Evolutionary conservation across 2,797 vertebrate species (phyloP).

Genomic region (Mormyrops boulengeri): DNA sequence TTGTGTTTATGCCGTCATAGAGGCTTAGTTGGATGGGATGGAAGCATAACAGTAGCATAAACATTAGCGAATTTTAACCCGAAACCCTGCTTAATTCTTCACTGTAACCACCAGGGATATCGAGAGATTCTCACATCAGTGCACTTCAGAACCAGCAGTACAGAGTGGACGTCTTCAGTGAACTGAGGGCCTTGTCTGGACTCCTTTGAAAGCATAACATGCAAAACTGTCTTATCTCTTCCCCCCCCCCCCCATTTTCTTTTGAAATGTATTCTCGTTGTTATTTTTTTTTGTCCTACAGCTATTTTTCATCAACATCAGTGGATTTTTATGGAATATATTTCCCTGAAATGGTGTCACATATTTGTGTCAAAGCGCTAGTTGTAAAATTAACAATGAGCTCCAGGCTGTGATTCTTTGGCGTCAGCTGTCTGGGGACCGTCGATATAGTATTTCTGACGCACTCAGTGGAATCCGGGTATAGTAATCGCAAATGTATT

Average conservation of each 20-base stretch:
- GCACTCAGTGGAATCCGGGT: background rate
- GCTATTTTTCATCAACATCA: constrained; percentile 17
- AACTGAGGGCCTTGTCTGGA: background rate
- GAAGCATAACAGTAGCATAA: background rate
- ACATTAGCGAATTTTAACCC: background rate
- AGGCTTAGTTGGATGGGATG: background rate
- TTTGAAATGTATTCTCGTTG: background rate
- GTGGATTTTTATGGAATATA: background rate
- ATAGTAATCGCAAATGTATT: background rate
- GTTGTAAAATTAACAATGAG: background rate
- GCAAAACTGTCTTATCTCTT: background rate
- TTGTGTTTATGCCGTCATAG: background rate
- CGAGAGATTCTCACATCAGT: background rate
- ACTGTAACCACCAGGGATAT: background rate
- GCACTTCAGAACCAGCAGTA: background rate
- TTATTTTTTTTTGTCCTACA: background rate
- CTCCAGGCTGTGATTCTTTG: background rate
- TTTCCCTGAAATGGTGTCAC: background rate
- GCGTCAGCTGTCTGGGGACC: background rate
- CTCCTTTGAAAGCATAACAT: background rate
- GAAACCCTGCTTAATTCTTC: background rate
- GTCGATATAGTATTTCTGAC: constrained; percentile 10
- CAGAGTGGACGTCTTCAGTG: background rate
- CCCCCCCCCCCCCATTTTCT: background rate
- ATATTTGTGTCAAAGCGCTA: background rate